These are phyloP conservation scores for Heterohyrax brucei DNA, from an alignment of 2,797 vertebrate genomes.

Conservation along the genomic window DNA sequence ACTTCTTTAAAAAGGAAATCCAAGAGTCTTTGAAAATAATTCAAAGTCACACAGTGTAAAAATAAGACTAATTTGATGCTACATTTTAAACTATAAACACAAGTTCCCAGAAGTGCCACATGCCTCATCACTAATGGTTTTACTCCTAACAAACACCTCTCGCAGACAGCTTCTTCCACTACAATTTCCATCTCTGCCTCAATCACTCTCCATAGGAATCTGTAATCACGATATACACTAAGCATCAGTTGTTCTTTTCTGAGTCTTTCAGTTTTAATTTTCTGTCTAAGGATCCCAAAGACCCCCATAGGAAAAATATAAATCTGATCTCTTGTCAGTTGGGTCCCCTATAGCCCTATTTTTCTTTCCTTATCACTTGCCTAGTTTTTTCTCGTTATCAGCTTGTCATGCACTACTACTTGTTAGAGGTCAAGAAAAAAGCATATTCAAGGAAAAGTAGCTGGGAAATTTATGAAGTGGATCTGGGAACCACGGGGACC, in stretches of 20 bases:
- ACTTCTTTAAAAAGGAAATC: constrained; percentile 13
- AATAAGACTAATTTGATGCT: not conserved
- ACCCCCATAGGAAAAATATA: not conserved
- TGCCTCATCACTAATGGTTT: not conserved
- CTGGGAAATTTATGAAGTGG: not conserved
- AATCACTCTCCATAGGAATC: not conserved
- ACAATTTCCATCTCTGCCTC: not conserved
- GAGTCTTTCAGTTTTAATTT: not conserved
- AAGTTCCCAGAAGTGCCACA: not conserved
- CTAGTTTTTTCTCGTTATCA: not conserved
- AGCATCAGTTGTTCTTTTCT: not conserved
- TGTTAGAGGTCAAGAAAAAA: not conserved
- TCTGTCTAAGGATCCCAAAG: not conserved
- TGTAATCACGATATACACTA: not conserved
- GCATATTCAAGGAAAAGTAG: not conserved
- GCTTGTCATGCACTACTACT: not conserved
- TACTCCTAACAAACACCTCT: not conserved
- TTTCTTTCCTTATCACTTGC: not conserved
- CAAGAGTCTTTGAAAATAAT: not conserved
- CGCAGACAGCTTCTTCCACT: not conserved
- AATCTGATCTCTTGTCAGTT: not conserved
- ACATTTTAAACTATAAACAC: constrained; percentile 3
- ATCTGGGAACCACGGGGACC: not conserved
- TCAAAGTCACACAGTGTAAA: not conserved
- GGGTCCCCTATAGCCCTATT: not conserved